A percentile compares a stretch with the other conserved stretches of the same genome.
Conservation (phyloP, 2,113 vertebrate species). For the Psilopsiagon aymara region DNA sequence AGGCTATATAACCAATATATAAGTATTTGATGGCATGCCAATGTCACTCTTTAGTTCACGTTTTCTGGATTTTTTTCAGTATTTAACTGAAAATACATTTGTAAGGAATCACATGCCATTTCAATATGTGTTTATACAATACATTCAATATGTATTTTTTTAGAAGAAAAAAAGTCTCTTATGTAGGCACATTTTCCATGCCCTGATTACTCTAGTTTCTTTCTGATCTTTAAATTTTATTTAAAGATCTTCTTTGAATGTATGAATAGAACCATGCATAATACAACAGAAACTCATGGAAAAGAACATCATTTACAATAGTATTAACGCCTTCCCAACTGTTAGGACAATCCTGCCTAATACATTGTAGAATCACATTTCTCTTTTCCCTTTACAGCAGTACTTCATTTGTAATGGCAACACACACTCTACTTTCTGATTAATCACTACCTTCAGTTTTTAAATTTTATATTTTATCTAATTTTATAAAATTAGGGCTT, state of each 20-base stretch:
- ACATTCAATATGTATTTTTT: not conserved
- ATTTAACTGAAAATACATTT: not conserved
- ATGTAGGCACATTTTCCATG: not conserved
- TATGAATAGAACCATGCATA: not conserved
- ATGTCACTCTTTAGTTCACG: not conserved
- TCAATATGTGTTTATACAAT: not conserved
- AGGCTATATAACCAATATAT: not conserved
- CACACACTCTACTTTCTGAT: not conserved
- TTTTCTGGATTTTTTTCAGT: not conserved
- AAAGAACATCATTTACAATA: not conserved
- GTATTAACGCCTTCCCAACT: not conserved
- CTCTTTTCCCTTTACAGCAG: not conserved
- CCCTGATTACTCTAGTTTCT: not conserved
- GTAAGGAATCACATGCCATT: not conserved
- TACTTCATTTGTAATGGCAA: not conserved
- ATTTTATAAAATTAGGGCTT: not conserved
- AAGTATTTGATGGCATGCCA: not conserved
- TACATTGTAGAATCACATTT: not conserved
- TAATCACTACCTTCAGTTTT: not conserved
- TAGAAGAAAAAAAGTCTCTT: not conserved
- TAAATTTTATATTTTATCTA: not conserved
- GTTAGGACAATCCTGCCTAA: not conserved
- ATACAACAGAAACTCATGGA: not conserved
- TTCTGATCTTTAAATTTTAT: not conserved
- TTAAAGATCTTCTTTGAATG: not conserved